Evolutionary conservation across 2,888 invertebrate genomes (phyloP).

Genomic region (Choreutis nemorana): DNA sequence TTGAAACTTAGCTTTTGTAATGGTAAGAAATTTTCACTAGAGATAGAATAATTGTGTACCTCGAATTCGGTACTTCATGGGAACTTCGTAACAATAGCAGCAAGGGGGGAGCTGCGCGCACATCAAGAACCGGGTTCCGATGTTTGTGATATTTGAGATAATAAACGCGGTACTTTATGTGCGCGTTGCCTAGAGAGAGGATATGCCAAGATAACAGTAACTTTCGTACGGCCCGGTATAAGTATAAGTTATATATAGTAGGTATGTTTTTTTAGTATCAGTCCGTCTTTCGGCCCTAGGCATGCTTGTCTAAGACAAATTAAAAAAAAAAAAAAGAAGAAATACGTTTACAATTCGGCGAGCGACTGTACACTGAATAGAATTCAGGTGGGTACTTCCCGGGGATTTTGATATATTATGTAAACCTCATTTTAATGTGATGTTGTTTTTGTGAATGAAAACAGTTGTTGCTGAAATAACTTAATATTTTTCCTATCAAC

Average conservation of each 20-base stretch:
- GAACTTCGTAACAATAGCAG: slow-evolving; percentile 65
- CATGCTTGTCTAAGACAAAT: slow-evolving; percentile 32
- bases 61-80: slow-evolving; percentile 47
- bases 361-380: no score
- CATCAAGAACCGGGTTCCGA: slow-evolving; percentile 46
- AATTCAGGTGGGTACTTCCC: no score
- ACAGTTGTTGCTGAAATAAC: no score
- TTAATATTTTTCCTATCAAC: no score
- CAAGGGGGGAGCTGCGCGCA: slow-evolving; percentile 57
- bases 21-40: slow-evolving; percentile 36
- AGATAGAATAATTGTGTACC: slow-evolving; percentile 49
- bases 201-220: slow-evolving; percentile 69
- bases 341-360: no score
- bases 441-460: no score
- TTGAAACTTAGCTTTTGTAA: slow-evolving; percentile 19
- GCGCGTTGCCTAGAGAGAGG: slow-evolving; percentile 64
- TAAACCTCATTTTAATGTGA: no score
- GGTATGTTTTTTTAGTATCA: slow-evolving; percentile 38
- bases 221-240: slow-evolving; percentile 56
- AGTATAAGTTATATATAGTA: slow-evolving; percentile 19
- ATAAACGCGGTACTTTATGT: slow-evolving; percentile 53
- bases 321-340: no score
- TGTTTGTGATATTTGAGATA: slow-evolving; percentile 39
- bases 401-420: no score
- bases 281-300: slow-evolving; percentile 39